A percentile compares a stretch with the other conserved stretches of the same genome.
These are phyloP conservation scores for Microtus obscurus DNA, from an alignment of 2,797 vertebrate genomes.

Conservation along the genomic window DNA sequence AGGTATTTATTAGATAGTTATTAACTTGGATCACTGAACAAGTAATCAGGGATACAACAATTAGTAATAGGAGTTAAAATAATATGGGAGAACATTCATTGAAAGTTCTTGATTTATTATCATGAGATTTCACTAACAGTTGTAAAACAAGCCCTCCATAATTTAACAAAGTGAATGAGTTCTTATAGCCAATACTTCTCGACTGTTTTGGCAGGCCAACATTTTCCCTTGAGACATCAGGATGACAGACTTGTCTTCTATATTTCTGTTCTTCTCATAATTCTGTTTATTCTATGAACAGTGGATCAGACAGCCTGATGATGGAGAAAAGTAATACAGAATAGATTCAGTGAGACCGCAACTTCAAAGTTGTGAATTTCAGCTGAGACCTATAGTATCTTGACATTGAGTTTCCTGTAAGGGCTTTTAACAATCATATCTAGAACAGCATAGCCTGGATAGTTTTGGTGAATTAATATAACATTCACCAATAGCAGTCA, in stretches of 20 bases:
- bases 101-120: neutral
- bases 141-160: neutral
- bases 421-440: neutral
- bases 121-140: conserved; percentile 5
- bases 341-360: neutral
- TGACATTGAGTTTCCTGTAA: neutral
- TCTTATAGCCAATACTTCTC: neutral
- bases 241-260: neutral
- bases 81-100: neutral
- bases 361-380: conserved; percentile 7
- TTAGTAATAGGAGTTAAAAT: neutral
- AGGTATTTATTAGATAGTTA: neutral
- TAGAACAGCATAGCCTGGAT: neutral
- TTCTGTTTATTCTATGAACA: neutral
- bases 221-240: neutral
- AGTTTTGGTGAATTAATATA: neutral
- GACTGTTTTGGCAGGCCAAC: neutral
- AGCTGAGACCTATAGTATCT: neutral
- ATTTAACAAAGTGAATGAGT: neutral
- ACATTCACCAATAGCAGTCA: neutral
- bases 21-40: neutral
- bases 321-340: neutral
- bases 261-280: neutral
- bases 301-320: neutral
- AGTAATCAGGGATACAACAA: neutral